Evolutionary conservation across 2,113 vertebrate species (phyloP).

Genomic region (Empidonax traillii): DNA sequence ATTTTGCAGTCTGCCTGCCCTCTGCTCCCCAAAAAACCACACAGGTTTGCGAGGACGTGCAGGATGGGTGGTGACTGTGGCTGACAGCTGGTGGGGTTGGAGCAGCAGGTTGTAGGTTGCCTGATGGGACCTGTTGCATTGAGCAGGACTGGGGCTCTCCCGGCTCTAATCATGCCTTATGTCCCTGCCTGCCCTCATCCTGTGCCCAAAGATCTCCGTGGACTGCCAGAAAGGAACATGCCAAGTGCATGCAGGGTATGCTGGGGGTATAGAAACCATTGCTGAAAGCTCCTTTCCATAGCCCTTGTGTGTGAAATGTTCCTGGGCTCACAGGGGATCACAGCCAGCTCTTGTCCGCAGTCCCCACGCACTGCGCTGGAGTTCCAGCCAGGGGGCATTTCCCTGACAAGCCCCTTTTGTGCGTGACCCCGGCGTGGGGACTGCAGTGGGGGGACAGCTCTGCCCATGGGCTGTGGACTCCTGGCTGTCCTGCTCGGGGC

Average conservation of each 20-base stretch:
- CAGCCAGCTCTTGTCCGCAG: neutral
- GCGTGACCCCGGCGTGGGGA: accelerated
- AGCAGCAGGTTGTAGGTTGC: neutral
- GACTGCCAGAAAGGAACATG: neutral
- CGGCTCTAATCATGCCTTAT: neutral
- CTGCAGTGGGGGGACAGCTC: neutral
- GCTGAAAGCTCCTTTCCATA: neutral
- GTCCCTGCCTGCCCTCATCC: neutral
- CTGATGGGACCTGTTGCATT: neutral
- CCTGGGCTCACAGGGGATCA: neutral
- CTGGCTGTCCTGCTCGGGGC: neutral
- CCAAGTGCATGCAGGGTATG: neutral
- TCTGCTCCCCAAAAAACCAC: neutral
- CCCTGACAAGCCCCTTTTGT: slow-evolving; percentile 15
- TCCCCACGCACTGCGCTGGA: neutral
- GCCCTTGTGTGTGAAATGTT: neutral
- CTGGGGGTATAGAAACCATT: neutral
- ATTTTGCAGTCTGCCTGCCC: neutral
- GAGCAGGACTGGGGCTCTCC: neutral
- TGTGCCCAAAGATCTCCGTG: neutral
- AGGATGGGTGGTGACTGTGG: neutral
- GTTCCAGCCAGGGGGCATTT: neutral
- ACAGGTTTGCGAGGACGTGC: neutral
- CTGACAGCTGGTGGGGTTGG: neutral
- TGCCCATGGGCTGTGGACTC: neutral